Percentiles rank a stretch among this genome's conserved stretches.
Conservation (phyloP, 53 echinoderm and acorn worm species). For the Zoroaster sp. region DNA sequence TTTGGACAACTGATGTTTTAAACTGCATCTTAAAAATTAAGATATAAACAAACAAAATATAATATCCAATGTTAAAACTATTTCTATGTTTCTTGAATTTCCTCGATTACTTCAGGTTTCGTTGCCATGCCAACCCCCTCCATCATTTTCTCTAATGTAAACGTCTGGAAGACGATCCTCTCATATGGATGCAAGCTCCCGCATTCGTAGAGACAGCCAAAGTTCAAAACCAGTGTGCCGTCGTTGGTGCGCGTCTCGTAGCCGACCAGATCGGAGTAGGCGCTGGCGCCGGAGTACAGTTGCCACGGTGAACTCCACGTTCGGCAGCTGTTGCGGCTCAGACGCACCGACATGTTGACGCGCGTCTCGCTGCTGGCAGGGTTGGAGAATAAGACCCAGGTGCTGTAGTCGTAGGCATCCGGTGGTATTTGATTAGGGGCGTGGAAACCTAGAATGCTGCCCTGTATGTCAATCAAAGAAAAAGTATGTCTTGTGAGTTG, state of each 20-base stretch:
- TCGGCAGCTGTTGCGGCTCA: slow-evolving; percentile 74
- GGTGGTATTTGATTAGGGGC: slow-evolving; percentile 53
- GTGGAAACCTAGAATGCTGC: slow-evolving; percentile 79
- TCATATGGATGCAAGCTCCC: slow-evolving; percentile 81
- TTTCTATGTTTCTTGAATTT: background rate
- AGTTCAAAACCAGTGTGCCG: slow-evolving; percentile 25
- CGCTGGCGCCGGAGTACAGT: slow-evolving; percentile 79
- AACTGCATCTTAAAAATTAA: too few species aligned
- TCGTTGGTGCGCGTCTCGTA: slow-evolving; percentile 33
- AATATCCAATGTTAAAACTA: background rate
- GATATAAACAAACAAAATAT: background rate
- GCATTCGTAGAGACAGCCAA: slow-evolving; percentile 92
- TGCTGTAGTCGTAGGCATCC: slow-evolving; percentile 48
- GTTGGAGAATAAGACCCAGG: slow-evolving; percentile 92
- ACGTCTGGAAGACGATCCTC: slow-evolving; percentile 81
- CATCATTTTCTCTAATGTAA: slow-evolving; percentile 70
- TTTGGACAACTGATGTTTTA: too few species aligned
- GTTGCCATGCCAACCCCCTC: slow-evolving; percentile 60
- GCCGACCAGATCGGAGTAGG: slow-evolving; percentile 83
- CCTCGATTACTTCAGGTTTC: background rate
- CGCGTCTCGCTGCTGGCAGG: slow-evolving; percentile 77
- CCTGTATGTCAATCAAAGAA: slow-evolving; percentile 45
- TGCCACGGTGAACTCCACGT: slow-evolving; percentile 83
- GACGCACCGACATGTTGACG: slow-evolving; percentile 85
- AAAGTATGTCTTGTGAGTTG: too few species aligned